phyloP scores from a whole-genome alignment of 2,113 vertebrate species.

The Uropsilus gracilis region DNA sequence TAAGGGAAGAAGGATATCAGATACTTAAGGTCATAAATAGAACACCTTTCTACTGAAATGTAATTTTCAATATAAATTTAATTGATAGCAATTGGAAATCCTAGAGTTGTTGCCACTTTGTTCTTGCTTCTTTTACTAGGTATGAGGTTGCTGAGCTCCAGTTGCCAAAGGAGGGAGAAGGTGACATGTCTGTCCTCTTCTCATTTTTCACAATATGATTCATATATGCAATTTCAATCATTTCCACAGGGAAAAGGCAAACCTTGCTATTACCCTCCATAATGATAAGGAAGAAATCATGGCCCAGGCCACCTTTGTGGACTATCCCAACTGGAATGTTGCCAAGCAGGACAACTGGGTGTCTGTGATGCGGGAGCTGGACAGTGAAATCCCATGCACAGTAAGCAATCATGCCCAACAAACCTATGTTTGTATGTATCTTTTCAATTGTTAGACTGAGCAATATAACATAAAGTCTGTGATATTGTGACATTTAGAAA shows the following conservation, averaged over 20 bases:
- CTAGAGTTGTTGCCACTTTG: not conserved
- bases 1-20: not conserved
- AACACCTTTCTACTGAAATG: not conserved
- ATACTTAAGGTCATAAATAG: not conserved
- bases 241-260: constrained; percentile 92
- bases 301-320: constrained; percentile 92
- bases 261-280: constrained; percentile 92
- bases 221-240: constrained; percentile 46
- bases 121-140: not conserved
- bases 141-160: not conserved
- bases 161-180: not conserved
- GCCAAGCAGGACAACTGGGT: constrained; percentile 90
- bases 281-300: constrained; percentile 86
- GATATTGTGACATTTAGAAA: not conserved
- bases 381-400: constrained; percentile 84
- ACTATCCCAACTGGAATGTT: constrained; percentile 89
- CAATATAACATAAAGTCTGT: not conserved
- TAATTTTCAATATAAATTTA: not conserved
- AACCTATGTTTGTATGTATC: not conserved
- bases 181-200: not conserved
- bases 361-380: constrained; percentile 84
- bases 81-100: not conserved
- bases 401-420: constrained; percentile 83
- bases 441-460: not conserved
- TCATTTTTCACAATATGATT: not conserved